Percentiles rank a stretch among this genome's conserved stretches.
These are phyloP conservation scores for Didymodactylos carnosus DNA, from an alignment of 2,888 invertebrate species.

Conservation along the genomic window DNA sequence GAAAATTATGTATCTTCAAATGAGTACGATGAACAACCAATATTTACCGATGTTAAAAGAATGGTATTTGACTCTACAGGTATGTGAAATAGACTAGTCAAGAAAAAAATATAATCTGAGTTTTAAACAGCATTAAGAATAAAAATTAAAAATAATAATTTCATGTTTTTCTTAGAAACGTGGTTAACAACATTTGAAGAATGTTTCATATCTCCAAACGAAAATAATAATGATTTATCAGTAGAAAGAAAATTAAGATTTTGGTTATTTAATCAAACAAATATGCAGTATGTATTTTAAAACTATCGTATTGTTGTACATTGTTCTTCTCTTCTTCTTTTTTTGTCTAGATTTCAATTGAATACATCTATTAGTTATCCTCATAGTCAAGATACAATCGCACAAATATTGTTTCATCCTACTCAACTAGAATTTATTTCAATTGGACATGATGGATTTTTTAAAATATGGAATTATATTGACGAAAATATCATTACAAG, in stretches of 20 bases:
- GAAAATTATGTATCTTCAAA: conserved; percentile 51
- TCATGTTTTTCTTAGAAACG: conserved; percentile 32
- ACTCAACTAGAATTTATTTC: not conserved
- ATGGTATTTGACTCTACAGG: conserved; percentile 50
- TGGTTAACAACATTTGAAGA: not conserved
- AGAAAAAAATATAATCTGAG: too few species aligned
- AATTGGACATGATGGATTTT: conserved; percentile 7
- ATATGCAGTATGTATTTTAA: conserved; percentile 41
- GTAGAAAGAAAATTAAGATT: conserved; percentile 53
- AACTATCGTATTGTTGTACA: not conserved
- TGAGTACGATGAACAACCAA: conserved; percentile 39
- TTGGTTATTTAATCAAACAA: conserved; percentile 45
- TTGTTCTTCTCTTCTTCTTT: not conserved
- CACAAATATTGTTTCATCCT: conserved; percentile 6
- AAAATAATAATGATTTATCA: conserved; percentile 18
- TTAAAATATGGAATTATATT: conserved; percentile 6
- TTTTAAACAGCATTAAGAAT: too few species aligned
- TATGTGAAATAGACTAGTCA: too few species aligned
- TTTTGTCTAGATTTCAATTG: not conserved
- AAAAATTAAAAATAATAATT: conserved; percentile 41
- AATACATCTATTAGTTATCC: conserved; percentile 3
- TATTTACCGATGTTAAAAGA: conserved; percentile 46
- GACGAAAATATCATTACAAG: not conserved
- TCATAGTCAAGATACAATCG: conserved; percentile 4
- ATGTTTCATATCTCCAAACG: not conserved